A percentile compares a stretch with the other conserved stretches of the same genome.
phyloP scores from a whole-genome alignment of 2,797 vertebrate species.

The Tiaroga cobitis region DNA sequence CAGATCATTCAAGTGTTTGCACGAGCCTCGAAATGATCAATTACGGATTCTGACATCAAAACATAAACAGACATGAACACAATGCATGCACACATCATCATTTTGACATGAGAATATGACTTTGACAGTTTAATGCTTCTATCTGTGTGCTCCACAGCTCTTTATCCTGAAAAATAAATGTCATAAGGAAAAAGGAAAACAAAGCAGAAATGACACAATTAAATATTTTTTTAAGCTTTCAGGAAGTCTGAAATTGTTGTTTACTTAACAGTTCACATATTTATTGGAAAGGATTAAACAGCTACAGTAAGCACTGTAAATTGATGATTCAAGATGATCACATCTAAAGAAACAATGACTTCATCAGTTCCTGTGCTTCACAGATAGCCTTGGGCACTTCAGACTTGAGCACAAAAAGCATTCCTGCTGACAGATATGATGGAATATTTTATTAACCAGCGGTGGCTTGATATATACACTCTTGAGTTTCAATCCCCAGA shows the following conservation, averaged over 20 bases:
- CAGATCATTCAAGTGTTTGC: neutral
- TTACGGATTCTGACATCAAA: neutral
- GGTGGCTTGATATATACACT: constrained; percentile 55
- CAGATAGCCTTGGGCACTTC: constrained; percentile 34
- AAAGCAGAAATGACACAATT: neutral
- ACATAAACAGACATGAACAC: neutral
- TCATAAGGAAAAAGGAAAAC: neutral
- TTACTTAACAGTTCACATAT: neutral
- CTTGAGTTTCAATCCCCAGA: constrained; percentile 55
- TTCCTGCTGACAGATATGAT: constrained; percentile 49
- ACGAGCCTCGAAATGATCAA: neutral
- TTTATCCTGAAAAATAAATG: neutral
- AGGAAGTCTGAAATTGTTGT: neutral
- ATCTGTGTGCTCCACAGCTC: neutral
- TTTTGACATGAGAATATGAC: neutral
- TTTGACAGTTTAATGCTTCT: neutral
- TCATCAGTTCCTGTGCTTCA: constrained; percentile 7
- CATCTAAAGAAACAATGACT: constrained; percentile 27
- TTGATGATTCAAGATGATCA: constrained; percentile 9
- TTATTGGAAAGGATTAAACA: neutral
- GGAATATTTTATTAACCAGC: constrained; percentile 62
- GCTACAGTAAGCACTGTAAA: constrained; percentile 26
- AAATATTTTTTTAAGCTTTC: neutral
- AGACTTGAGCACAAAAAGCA: constrained; percentile 25
- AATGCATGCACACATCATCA: neutral